Evolutionary conservation across 2,797 vertebrate species (phyloP).

Genomic region (Paguma larvata): DNA sequence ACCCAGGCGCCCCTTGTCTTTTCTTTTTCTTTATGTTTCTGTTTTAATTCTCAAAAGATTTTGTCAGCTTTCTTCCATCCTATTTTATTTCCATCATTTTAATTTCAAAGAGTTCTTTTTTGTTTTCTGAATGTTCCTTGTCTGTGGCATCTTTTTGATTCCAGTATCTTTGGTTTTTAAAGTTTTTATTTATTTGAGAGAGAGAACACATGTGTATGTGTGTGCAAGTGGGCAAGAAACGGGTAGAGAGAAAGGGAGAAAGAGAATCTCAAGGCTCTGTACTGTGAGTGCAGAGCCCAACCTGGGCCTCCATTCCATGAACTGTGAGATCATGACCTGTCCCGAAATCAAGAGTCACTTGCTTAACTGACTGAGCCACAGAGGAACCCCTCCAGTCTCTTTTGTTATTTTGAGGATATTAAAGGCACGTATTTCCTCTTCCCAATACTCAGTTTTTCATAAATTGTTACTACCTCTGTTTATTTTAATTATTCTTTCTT

Average conservation of each 20-base stretch:
- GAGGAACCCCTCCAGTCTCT: too few species aligned
- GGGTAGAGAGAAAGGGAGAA: too few species aligned
- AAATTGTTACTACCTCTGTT: background rate
- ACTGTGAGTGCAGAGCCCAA: too few species aligned
- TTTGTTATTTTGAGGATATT: conserved; percentile 25
- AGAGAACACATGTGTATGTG: too few species aligned
- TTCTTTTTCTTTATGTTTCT: conserved; percentile 23
- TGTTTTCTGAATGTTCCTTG: background rate
- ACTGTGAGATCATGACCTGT: too few species aligned
- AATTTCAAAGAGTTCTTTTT: background rate
- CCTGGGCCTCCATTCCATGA: too few species aligned
- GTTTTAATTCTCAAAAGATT: conserved; percentile 24
- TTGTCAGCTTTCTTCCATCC: background rate
- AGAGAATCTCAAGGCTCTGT: too few species aligned
- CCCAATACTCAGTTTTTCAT: background rate
- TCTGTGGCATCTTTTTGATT: conserved; percentile 14
- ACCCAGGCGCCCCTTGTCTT: background rate
- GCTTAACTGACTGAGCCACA: too few species aligned
- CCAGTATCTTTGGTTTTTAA: background rate
- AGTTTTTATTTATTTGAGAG: too few species aligned
- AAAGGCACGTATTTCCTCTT: background rate
- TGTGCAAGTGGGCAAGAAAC: too few species aligned
- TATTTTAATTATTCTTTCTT: conserved; percentile 16
- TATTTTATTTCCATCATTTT: conserved; percentile 20
- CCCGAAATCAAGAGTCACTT: too few species aligned